Percentiles rank a stretch among this genome's conserved stretches.
Conservation (phyloP, 2,113 vertebrate genomes). For the Sterrhoptilus dennistouni region DNA sequence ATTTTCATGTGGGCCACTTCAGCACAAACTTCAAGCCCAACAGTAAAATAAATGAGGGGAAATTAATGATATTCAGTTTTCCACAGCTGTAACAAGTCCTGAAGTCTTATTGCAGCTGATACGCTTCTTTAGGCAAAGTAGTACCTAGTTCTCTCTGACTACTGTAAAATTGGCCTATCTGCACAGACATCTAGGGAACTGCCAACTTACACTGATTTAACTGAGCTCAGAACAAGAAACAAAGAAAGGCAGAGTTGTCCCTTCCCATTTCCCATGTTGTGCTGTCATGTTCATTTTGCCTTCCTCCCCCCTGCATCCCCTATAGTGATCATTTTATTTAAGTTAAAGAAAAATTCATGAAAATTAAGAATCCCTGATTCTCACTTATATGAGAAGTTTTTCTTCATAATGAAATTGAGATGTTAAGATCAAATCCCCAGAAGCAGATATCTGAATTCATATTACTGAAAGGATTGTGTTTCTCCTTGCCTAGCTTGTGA, state of each 20-base stretch:
- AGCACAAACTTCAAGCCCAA: neutral
- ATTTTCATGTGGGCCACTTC: neutral
- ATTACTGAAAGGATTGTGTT: neutral
- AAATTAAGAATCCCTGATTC: neutral
- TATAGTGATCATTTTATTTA: neutral
- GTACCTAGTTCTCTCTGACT: neutral
- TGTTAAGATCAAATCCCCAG: neutral
- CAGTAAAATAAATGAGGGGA: constrained; percentile 47
- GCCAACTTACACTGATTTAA: neutral
- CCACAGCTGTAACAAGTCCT: neutral
- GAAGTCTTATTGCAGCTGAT: neutral
- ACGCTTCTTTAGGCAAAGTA: neutral
- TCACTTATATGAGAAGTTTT: neutral
- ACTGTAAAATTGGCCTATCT: neutral
- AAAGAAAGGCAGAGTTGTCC: neutral
- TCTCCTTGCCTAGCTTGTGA: neutral
- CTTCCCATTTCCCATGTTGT: neutral
- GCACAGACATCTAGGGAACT: neutral
- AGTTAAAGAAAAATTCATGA: neutral
- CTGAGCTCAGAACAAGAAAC: neutral
- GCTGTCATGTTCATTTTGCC: fast-evolving
- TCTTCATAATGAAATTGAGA: neutral
- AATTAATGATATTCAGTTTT: constrained; percentile 20
- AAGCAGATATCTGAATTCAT: neutral
- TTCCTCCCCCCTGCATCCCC: fast-evolving